A percentile compares a stretch with the other conserved stretches of the same genome.
These are phyloP conservation scores for Sylvia atricapilla DNA, from an alignment of 2,113 vertebrate genomes.

Conservation along the genomic window DNA sequence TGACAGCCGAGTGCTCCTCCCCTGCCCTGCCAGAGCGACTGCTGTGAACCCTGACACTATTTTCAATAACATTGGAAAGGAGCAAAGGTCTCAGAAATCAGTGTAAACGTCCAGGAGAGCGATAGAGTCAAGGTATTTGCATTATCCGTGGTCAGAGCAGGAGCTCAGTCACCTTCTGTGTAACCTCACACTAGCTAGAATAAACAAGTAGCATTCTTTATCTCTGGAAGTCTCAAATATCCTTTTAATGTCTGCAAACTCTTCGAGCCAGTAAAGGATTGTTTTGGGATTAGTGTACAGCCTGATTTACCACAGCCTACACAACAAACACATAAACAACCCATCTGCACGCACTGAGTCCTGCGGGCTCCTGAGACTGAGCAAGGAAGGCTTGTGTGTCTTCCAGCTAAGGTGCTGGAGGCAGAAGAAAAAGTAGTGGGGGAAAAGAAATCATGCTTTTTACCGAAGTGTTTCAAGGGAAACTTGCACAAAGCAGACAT, in stretches of 20 bases:
- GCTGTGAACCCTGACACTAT: neutral
- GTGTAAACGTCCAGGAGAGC: neutral
- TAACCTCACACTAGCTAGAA: neutral
- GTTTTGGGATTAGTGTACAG: neutral
- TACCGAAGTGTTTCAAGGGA: neutral
- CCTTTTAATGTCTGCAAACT: neutral
- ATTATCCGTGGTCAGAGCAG: neutral
- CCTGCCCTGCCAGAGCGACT: neutral
- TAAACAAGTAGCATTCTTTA: neutral
- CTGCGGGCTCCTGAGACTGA: neutral
- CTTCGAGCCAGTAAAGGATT: neutral
- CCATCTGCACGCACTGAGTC: rapidly evolving
- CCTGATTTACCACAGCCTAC: neutral
- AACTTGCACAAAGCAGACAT: neutral
- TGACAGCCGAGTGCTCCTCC: too few species aligned
- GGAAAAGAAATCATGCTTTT: neutral
- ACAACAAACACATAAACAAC: neutral
- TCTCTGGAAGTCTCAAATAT: neutral
- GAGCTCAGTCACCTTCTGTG: neutral
- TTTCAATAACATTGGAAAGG: neutral
- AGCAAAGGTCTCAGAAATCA: neutral
- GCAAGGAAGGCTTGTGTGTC: neutral
- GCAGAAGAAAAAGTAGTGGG: neutral
- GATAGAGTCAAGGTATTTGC: neutral
- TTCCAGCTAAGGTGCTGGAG: neutral